Percentiles rank a stretch among this genome's conserved stretches.
Conservation (phyloP, 2,113 vertebrate species). For the Hypocryptadius cinnamomeus region DNA sequence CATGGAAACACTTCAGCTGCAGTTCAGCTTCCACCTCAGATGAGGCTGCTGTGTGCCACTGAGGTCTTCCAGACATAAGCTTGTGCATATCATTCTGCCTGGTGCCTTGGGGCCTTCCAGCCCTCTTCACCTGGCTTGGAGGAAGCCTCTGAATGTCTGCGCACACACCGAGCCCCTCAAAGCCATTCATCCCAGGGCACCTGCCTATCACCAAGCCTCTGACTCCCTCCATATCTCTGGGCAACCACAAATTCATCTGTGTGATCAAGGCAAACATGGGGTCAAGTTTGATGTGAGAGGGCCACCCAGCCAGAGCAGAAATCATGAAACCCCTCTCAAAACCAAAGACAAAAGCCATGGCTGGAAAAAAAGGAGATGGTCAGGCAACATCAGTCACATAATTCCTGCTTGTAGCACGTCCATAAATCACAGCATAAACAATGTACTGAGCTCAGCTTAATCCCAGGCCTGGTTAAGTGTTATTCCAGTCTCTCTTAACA, state of each 20-base stretch:
- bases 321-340: not conserved
- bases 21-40: not conserved
- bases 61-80: not conserved
- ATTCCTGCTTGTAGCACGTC: not conserved
- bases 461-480: not conserved
- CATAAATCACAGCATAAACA: not conserved
- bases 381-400: not conserved
- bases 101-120: not conserved
- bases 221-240: not conserved
- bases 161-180: not conserved
- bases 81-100: not conserved
- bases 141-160: not conserved
- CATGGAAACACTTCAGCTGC: not conserved
- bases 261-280: rapidly evolving
- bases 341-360: not conserved
- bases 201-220: not conserved
- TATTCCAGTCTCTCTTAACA: not conserved
- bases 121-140: not conserved
- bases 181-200: not conserved
- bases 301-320: not conserved
- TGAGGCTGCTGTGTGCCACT: not conserved
- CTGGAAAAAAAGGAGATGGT: not conserved
- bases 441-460: not conserved
- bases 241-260: not conserved
- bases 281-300: not conserved